phyloP scores from a whole-genome alignment of 2,113 vertebrate genomes.

The Calidris pugnax region DNA sequence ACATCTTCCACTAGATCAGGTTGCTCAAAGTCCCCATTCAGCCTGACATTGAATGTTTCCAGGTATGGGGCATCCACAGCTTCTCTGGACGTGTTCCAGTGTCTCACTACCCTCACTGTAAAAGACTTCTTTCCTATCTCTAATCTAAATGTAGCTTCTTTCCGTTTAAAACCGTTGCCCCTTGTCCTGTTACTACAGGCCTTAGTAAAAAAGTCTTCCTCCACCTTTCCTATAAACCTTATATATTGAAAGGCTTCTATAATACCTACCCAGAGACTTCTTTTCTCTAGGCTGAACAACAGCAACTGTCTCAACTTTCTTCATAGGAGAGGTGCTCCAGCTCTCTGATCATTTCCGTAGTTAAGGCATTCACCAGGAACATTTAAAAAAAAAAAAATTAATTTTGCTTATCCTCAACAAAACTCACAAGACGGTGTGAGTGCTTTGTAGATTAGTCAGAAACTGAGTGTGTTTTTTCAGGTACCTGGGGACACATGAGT shows the following conservation, averaged over 20 bases:
- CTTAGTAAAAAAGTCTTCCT: background rate
- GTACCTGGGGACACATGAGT: background rate
- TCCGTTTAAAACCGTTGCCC: background rate
- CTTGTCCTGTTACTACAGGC: background rate
- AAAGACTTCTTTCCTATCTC: background rate
- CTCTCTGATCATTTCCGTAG: background rate
- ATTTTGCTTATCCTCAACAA: background rate
- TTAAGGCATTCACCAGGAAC: background rate
- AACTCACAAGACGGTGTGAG: background rate
- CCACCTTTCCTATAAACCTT: background rate
- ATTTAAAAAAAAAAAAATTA: background rate
- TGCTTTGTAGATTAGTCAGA: background rate
- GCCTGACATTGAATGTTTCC: background rate
- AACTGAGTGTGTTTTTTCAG: background rate
- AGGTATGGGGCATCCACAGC: background rate
- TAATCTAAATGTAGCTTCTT: background rate
- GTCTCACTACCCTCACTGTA: background rate
- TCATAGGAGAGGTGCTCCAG: background rate
- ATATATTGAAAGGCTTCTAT: background rate
- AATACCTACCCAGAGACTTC: background rate
- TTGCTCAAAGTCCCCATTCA: background rate
- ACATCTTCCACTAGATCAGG: too few relatives aligned
- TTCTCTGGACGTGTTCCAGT: background rate
- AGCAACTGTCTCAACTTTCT: background rate
- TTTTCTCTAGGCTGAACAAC: background rate